A percentile compares a stretch with the other conserved stretches of the same genome.
phyloP scores from a whole-genome alignment of 1,140 invertebrate genomes.

The Formica exsecta region DNA sequence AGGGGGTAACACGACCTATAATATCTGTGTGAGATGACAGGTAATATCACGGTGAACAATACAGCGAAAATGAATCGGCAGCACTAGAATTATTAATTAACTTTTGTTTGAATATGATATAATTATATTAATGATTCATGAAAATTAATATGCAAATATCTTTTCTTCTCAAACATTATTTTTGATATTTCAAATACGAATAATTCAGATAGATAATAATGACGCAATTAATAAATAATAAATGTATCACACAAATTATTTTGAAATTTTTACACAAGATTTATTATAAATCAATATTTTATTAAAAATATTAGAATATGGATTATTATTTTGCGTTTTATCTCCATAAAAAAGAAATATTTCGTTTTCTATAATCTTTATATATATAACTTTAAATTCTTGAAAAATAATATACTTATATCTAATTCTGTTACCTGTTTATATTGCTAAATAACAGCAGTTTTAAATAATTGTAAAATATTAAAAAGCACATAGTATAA shows the following conservation, averaged over 20 bases:
- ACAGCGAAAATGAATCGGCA: conserved; percentile 20
- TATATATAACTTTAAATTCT: neutral
- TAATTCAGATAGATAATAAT: neutral
- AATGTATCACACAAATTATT: neutral
- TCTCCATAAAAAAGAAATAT: neutral
- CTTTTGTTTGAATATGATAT: neutral
- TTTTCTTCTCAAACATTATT: neutral
- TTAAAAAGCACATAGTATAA: neutral
- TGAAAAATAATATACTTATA: neutral
- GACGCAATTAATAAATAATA: neutral
- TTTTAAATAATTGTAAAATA: neutral
- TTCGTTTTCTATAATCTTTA: neutral
- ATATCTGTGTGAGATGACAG: conserved; percentile 48
- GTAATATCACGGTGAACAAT: conserved; percentile 16
- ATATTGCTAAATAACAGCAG: neutral
- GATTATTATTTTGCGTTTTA: neutral
- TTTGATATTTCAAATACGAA: neutral
- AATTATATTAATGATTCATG: conserved; percentile 8
- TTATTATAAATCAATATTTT: neutral
- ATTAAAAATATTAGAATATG: neutral
- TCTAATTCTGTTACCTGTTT: neutral
- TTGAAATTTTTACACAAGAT: neutral
- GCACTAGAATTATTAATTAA: conserved; percentile 45
- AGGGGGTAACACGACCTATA: neutral
- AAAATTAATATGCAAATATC: neutral